Conservation (phyloP, 1,140 invertebrate genomes). For the Rhopalosiphum padi region DNA sequence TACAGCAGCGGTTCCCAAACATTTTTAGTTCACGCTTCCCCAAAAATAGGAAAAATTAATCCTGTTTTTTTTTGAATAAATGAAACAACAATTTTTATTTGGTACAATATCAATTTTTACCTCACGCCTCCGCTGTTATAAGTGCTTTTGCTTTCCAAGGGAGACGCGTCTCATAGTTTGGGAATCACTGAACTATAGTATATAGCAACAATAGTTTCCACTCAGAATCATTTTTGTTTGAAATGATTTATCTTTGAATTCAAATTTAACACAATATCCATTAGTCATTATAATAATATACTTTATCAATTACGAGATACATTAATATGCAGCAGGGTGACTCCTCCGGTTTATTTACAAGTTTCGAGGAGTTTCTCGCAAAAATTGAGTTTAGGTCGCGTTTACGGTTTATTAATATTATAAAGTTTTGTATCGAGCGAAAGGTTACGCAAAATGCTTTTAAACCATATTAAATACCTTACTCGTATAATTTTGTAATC, state of each 20-base stretch:
- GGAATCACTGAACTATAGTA: too few species aligned
- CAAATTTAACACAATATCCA: background rate
- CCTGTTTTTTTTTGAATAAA: too few species aligned
- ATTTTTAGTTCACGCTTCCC: too few species aligned
- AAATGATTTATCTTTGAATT: background rate
- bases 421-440: too few species aligned
- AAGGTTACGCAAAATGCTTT: background rate
- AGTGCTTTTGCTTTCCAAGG: too few species aligned
- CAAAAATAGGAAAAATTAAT: too few species aligned
- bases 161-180: too few species aligned
- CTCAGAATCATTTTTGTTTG: background rate
- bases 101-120: too few species aligned
- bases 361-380: background rate
- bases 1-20: too few species aligned
- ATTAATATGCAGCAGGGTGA: background rate
- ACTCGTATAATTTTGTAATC: background rate
- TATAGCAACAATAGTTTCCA: background rate
- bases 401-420: background rate
- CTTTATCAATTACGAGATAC: background rate
- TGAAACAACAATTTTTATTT: too few species aligned
- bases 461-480: conserved; percentile 6
- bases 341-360: background rate
- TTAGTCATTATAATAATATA: background rate
- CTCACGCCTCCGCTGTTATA: too few species aligned
- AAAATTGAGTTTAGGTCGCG: background rate